phyloP scores from a whole-genome alignment of 2,888 invertebrate genomes.

The Phrixothrix hirtus region DNA sequence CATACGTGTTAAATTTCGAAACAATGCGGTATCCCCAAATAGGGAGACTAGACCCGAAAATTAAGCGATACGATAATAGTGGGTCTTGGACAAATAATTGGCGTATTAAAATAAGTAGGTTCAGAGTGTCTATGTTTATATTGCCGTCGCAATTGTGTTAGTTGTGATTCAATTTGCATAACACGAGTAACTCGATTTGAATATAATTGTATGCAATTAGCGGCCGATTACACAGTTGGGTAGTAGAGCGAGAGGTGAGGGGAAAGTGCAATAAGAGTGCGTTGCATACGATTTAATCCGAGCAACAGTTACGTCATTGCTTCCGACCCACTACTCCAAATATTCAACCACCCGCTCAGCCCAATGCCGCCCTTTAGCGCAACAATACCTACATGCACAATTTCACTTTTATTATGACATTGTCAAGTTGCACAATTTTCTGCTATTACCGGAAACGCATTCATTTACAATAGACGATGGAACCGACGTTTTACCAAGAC shows the following conservation, averaged over 20 bases:
- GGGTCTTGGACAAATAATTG: constrained; percentile 12
- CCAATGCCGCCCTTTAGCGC: constrained; percentile 45
- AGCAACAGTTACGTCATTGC: constrained; percentile 44
- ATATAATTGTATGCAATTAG: constrained; percentile 56
- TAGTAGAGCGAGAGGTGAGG: constrained; percentile 46
- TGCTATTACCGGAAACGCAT: constrained; percentile 25
- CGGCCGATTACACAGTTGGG: constrained; percentile 55
- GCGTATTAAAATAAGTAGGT: constrained; percentile 25
- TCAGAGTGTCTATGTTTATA: constrained; percentile 22
- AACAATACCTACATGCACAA: constrained; percentile 44
- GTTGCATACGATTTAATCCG: constrained; percentile 46
- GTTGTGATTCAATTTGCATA: constrained; percentile 48
- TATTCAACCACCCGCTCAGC: constrained; percentile 47
- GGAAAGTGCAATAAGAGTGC: constrained; percentile 50
- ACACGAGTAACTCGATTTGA: constrained; percentile 50
- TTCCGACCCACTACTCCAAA: constrained; percentile 55
- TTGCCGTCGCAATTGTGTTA: constrained; percentile 35
- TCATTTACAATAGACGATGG: constrained; percentile 19
- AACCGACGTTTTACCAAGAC: constrained; percentile 22
- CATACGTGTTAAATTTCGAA: not conserved
- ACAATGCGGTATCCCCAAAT: not conserved
- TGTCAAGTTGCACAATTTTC: constrained; percentile 32
- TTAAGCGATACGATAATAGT: not conserved
- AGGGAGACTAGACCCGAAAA: not conserved
- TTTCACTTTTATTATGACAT: constrained; percentile 50